These are phyloP conservation scores for Pseudomyrmex concolor DNA, from an alignment of 1,140 invertebrate genomes.

Conservation along the genomic window DNA sequence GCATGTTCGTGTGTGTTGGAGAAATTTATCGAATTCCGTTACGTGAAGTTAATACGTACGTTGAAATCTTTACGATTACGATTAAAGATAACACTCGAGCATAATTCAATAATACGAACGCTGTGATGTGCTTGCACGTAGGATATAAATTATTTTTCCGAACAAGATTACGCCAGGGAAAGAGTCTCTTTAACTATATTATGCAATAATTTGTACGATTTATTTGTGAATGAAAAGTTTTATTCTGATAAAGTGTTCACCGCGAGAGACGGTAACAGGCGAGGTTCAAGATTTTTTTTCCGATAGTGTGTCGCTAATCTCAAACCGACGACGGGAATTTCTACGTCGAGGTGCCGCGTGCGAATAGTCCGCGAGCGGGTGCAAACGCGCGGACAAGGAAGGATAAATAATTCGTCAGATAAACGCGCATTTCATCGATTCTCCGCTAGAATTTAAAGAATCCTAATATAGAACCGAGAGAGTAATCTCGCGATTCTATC, in stretches of 20 bases:
- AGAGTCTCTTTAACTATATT: slow-evolving; percentile 17
- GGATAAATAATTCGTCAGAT: slow-evolving; percentile 33
- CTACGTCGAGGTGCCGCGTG: slow-evolving; percentile 12
- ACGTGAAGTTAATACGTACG: slow-evolving; percentile 29
- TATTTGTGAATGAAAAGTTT: slow-evolving; percentile 19
- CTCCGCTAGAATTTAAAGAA: slow-evolving; percentile 18
- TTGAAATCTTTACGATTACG: slow-evolving; percentile 32
- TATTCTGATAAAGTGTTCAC: not conserved
- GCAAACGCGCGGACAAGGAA: not conserved
- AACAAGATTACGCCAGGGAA: slow-evolving; percentile 1
- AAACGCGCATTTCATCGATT: slow-evolving; percentile 10
- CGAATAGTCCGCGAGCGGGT: not conserved
- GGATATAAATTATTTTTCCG: slow-evolving; percentile 31
- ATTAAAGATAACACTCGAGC: slow-evolving; percentile 45
- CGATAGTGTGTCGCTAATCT: not conserved
- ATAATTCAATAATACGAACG: slow-evolving; percentile 31
- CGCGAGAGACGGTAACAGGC: not conserved
- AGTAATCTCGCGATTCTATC: slow-evolving; percentile 24
- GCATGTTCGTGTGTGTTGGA: slow-evolving; percentile 9
- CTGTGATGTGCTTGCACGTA: not conserved
- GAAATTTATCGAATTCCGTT: slow-evolving; percentile 54
- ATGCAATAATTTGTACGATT: slow-evolving; percentile 17
- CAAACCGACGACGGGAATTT: slow-evolving; percentile 18
- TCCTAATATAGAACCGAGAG: slow-evolving; percentile 24
- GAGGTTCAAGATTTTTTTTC: slow-evolving; percentile 1